phyloP scores from a whole-genome alignment of 2,113 vertebrate species.

The Leptodactylus fuscus region DNA sequence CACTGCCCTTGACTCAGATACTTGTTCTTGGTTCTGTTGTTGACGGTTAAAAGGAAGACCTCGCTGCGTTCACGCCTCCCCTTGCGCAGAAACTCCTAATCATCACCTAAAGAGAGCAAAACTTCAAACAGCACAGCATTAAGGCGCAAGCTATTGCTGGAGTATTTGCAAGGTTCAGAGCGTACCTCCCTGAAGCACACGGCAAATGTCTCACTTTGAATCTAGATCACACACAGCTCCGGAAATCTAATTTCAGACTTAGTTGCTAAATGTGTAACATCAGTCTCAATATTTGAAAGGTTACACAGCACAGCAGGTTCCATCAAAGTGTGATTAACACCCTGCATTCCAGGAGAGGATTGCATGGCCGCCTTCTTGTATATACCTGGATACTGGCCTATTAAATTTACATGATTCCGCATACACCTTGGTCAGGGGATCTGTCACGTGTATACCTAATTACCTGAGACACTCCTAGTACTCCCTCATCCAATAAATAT shows the following conservation, averaged over 20 bases:
- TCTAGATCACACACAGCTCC: slow-evolving; percentile 54
- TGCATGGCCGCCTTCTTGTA: background rate
- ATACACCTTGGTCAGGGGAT: slow-evolving; percentile 51
- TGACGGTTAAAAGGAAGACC: slow-evolving; percentile 28
- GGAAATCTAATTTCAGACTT: slow-evolving; percentile 58
- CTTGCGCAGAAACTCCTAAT: slow-evolving; percentile 31
- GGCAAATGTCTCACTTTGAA: slow-evolving; percentile 61
- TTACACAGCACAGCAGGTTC: slow-evolving; percentile 54
- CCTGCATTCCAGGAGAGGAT: background rate
- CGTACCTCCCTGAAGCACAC: slow-evolving; percentile 35
- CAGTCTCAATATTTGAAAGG: slow-evolving; percentile 57
- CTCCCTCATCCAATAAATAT: slow-evolving; percentile 52
- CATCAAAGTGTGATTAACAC: slow-evolving; percentile 53
- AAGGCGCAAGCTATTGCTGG: background rate
- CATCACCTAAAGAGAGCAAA: slow-evolving; percentile 37
- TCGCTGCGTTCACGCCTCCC: background rate
- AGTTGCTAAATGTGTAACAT: slow-evolving; percentile 60
- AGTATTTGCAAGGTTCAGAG: slow-evolving; percentile 42
- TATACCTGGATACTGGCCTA: slow-evolving; percentile 9
- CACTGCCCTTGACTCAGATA: slow-evolving; percentile 47
- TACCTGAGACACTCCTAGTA: slow-evolving; percentile 40
- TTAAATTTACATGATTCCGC: slow-evolving; percentile 13
- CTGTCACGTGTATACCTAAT: slow-evolving; percentile 41
- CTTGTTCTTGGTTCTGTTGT: slow-evolving; percentile 26
- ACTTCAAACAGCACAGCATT: slow-evolving; percentile 37